Conservation (phyloP, 2,888 invertebrate genomes). For the Drosophila colorata region DNA sequence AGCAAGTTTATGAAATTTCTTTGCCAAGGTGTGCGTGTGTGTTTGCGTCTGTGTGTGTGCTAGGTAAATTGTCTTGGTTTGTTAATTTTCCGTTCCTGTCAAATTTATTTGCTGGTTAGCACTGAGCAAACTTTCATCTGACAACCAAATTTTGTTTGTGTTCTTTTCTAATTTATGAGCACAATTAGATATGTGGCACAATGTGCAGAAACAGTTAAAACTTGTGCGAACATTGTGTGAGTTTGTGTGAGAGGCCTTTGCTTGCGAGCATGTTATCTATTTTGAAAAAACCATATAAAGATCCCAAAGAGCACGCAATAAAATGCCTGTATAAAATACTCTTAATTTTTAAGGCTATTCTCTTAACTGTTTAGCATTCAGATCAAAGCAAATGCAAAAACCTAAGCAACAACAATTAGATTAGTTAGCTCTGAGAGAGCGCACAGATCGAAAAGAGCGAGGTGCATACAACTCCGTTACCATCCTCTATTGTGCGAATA, state of each 20-base stretch:
- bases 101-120: slow-evolving; percentile 77
- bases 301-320: not conserved
- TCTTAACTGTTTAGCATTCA: not conserved
- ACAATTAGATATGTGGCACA: slow-evolving; percentile 56
- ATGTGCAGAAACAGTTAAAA: slow-evolving; percentile 5
- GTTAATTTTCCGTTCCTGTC: slow-evolving; percentile 70
- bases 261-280: not conserved
- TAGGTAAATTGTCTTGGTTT: slow-evolving; percentile 70
- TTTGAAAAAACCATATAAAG: not conserved
- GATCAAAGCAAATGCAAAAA: not conserved
- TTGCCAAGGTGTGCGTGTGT: slow-evolving; percentile 51
- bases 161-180: slow-evolving; percentile 68
- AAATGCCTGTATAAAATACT: not conserved
- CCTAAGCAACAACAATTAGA: not conserved
- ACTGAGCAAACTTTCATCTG: slow-evolving; percentile 55
- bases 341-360: not conserved
- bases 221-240: not conserved
- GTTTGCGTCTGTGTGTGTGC: slow-evolving; percentile 18
- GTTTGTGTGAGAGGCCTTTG: not conserved
- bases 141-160: slow-evolving; percentile 56
- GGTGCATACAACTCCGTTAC: not conserved
- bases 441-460: not conserved
- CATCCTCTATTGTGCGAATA: not conserved
- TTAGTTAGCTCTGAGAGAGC: not conserved
- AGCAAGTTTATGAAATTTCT: slow-evolving; percentile 79